Conservation (phyloP, 2,113 vertebrate species). For the Gopherus flavomarginatus region DNA sequence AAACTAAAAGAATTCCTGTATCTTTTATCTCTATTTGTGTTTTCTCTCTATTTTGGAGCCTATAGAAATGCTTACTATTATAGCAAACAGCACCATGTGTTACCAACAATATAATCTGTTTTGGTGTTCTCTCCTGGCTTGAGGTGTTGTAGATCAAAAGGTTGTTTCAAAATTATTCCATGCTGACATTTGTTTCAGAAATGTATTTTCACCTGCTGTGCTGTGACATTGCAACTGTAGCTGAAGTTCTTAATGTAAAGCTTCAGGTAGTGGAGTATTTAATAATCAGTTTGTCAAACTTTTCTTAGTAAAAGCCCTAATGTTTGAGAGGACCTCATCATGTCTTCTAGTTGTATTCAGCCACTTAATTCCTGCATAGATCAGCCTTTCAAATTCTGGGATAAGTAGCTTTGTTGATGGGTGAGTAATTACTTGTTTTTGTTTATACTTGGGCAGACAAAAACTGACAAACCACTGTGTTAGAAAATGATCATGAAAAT, state of each 20-base stretch:
- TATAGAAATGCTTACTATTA: not conserved
- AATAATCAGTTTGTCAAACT: not conserved
- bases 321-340: not conserved
- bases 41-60: not conserved
- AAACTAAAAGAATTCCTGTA: not conserved
- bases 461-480: slow-evolving; percentile 43
- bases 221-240: slow-evolving; percentile 46
- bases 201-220: slow-evolving; percentile 50
- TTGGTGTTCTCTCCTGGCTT: not conserved
- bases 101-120: slow-evolving; percentile 1
- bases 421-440: slow-evolving; percentile 42
- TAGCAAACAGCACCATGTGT: not conserved
- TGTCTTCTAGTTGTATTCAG: not conserved
- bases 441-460: slow-evolving; percentile 31
- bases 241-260: not conserved
- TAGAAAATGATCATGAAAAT: slow-evolving; percentile 30
- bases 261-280: not conserved
- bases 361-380: not conserved
- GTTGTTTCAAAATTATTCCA: slow-evolving; percentile 63
- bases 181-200: slow-evolving; percentile 67
- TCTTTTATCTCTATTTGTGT: slow-evolving; percentile 21
- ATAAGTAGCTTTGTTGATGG: slow-evolving; percentile 16
- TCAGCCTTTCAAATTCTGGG: slow-evolving; percentile 21
- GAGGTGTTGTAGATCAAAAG: slow-evolving; percentile 23
- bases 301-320: not conserved